Evolutionary conservation across 2,113 vertebrate species (phyloP).

Genomic region (Perca flavescens): DNA sequence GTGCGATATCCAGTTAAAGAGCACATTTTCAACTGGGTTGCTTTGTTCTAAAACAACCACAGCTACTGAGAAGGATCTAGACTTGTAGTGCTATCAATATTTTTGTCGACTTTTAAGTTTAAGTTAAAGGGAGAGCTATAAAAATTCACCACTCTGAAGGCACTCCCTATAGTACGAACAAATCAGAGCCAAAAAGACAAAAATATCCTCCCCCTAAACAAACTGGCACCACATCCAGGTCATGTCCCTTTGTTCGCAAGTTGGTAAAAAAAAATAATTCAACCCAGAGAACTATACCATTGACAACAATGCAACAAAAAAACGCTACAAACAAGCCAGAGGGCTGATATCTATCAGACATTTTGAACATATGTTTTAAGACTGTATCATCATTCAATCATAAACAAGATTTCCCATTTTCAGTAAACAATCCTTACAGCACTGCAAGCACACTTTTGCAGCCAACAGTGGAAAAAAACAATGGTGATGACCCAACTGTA

Average conservation of each 20-base stretch:
- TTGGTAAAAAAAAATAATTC: conserved; percentile 43
- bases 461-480: conserved; percentile 13
- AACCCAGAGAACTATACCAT: conserved; percentile 63
- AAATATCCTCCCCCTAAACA: not conserved
- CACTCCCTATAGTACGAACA: conserved; percentile 68
- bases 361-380: conserved; percentile 26
- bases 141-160: conserved; percentile 65
- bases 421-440: conserved; percentile 37
- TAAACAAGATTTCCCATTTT: conserved; percentile 38
- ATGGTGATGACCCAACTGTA: not conserved
- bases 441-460: conserved; percentile 18
- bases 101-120: conserved; percentile 56
- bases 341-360: conserved; percentile 30
- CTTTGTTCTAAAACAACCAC: conserved; percentile 79
- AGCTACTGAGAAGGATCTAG: conserved; percentile 65
- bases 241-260: conserved; percentile 66
- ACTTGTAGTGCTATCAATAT: conserved; percentile 82
- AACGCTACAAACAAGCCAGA: conserved; percentile 40
- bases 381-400: conserved; percentile 30
- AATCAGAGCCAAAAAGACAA: conserved; percentile 46
- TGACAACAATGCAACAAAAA: conserved; percentile 51
- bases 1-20: conserved; percentile 63
- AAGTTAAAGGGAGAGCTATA: conserved; percentile 72
- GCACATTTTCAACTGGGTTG: conserved; percentile 72
- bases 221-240: conserved; percentile 66